Base-by-base conservation (phyloP, 2,888 invertebrate species). In the Hyles lineata region DNA sequence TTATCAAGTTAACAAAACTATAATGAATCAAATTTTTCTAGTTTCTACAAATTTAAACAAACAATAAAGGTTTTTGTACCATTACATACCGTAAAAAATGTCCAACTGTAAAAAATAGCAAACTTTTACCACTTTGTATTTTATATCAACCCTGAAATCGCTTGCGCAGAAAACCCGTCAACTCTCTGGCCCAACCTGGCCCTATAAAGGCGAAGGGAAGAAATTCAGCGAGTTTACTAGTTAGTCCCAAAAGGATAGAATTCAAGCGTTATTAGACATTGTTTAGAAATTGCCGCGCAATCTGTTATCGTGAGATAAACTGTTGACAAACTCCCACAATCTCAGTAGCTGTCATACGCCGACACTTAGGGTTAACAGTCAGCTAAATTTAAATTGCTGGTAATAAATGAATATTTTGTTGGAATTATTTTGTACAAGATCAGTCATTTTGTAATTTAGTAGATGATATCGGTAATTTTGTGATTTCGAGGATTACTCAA, bases 221-320 rank as follows among this genome's bases (percentile, higher is more conserved):
- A 61, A 73, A 73, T 73, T 61, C 73, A 55, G 70, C 73, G 52
- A 70, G 29, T 73, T 73, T 61, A 70, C 70, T 70, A 73, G 73
- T 61, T 61, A 60, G 55, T 35, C 70, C 72, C 73, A 25, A 29
- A 55, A 61, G 43, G 70, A 70, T 61, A 61, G 73, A 70, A 67
- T 70, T 73, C 55, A 61, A 72, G 60, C 59, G 63, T 72, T 67
- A 67, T 70, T 58, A 58, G 70, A 60, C 67, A 72, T 69, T 73
- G 73, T 61, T 73, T 61, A 52, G 61, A 59, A 72, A 73, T 73
- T 70, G 73, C 35, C 60, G 60, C 50, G 58, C 58, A 72, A 72
- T 72, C 63, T 62, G 72, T 58, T 50, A 67, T 67, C 43, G 29
- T 63, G 63, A 63, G 55, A 72, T 72, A 72, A 72, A 72, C 72